Percentiles rank a stretch among this genome's conserved stretches.
Conservation (phyloP, 1,140 invertebrate genomes). For the Popillia japonica region DNA sequence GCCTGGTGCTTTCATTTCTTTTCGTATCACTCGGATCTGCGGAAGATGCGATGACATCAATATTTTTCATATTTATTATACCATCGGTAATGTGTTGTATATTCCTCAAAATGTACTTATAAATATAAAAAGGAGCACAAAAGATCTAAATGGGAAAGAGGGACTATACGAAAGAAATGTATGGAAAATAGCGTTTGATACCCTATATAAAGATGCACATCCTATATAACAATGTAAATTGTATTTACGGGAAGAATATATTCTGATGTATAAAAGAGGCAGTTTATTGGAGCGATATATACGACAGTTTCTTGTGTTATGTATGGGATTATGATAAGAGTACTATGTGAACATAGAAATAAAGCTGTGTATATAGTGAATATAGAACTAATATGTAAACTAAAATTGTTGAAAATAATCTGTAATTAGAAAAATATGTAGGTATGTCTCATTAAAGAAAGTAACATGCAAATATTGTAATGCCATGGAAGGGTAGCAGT, state of each 20-base stretch:
- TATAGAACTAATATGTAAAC: too few relatives aligned
- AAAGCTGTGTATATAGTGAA: too few relatives aligned
- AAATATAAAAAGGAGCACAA: neutral
- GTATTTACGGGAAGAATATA: neutral
- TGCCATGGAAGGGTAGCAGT: too few relatives aligned
- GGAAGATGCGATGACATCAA: neutral
- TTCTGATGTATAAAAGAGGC: too few relatives aligned
- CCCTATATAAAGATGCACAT: neutral
- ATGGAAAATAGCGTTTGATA: neutral
- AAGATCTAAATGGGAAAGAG: neutral
- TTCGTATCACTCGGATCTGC: neutral
- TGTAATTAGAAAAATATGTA: too few relatives aligned
- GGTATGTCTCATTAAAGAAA: too few relatives aligned
- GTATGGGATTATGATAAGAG: too few relatives aligned
- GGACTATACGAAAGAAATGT: neutral
- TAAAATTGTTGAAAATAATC: too few relatives aligned
- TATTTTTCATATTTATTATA: neutral
- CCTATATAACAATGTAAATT: neutral
- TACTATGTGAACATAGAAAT: too few relatives aligned
- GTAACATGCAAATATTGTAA: too few relatives aligned
- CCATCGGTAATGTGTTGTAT: neutral
- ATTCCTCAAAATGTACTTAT: neutral
- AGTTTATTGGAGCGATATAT: too few relatives aligned
- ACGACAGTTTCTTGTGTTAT: too few relatives aligned
- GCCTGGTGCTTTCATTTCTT: neutral